Conservation (phyloP, 2,113 vertebrate genomes). For the Piprites chloris region DNA sequence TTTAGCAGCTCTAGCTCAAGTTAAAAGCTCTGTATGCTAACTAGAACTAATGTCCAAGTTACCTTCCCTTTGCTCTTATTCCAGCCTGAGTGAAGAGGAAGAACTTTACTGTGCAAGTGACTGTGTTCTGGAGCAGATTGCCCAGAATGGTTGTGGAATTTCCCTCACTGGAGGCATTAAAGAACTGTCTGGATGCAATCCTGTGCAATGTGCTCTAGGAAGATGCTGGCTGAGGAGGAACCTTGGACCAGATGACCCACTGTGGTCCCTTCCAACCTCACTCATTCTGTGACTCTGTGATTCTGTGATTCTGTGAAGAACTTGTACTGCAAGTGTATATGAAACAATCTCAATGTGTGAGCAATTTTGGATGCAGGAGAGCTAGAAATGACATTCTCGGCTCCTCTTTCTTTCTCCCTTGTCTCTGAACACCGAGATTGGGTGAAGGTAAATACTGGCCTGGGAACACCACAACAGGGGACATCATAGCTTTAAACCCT, state of each 20-base stretch:
- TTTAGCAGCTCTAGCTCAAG: background rate
- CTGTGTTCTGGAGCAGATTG: background rate
- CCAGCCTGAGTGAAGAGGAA: background rate
- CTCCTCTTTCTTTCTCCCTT: background rate
- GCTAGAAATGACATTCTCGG: background rate
- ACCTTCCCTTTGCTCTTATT: background rate
- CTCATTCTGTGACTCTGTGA: background rate
- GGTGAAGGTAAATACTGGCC: background rate
- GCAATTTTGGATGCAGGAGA: background rate
- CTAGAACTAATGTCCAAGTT: background rate
- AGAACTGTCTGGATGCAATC: background rate
- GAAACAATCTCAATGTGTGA: background rate
- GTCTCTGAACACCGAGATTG: background rate
- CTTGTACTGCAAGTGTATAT: background rate
- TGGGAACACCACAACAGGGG: background rate
- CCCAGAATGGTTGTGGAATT: background rate
- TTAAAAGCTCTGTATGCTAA: background rate
- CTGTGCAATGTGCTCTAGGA: background rate
- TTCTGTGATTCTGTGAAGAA: background rate
- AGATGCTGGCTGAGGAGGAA: background rate
- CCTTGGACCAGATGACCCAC: background rate
- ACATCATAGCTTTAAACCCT: background rate
- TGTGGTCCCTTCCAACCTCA: background rate
- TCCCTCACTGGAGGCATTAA: background rate
- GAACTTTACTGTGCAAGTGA: background rate